Evolutionary conservation across 53 echinoderm and acorn worm species (phyloP).

Genomic region (Stichopus horrens): DNA sequence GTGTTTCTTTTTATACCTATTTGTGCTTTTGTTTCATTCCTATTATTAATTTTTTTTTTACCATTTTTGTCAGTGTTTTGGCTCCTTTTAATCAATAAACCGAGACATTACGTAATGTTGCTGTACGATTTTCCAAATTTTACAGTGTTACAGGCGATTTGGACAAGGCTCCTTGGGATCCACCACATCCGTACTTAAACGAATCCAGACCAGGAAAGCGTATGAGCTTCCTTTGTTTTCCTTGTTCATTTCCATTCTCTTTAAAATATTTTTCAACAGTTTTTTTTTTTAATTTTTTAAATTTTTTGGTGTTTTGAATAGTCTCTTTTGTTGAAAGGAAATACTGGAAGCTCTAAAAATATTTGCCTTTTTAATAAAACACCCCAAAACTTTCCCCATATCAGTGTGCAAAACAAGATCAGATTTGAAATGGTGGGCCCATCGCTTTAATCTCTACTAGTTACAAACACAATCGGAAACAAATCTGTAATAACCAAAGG

Average conservation of each 20-base stretch:
- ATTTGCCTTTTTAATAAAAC: not conserved
- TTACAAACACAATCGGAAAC: too few relatives aligned
- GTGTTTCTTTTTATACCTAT: not conserved
- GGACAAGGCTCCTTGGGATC: slow-evolving; percentile 44
- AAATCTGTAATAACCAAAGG: too few relatives aligned
- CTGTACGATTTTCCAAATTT: slow-evolving; percentile 70
- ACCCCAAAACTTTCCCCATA: too few relatives aligned
- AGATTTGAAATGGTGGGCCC: too few relatives aligned
- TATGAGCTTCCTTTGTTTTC: slow-evolving; percentile 50
- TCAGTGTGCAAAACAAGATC: too few relatives aligned
- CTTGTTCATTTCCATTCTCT: slow-evolving; percentile 43
- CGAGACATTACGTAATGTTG: slow-evolving; percentile 35
- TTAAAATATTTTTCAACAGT: slow-evolving; percentile 32
- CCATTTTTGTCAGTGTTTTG: not conserved
- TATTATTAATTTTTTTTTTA: not conserved
- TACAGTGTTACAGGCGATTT: slow-evolving; percentile 59
- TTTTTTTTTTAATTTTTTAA: slow-evolving; percentile 12
- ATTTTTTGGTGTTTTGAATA: not conserved
- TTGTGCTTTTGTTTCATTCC: not conserved
- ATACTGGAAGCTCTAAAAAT: not conserved
- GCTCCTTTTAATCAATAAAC: slow-evolving; percentile 1
- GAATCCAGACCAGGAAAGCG: slow-evolving; percentile 44
- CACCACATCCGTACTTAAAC: slow-evolving; percentile 41
- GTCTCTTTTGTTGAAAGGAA: not conserved
- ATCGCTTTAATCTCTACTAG: too few relatives aligned